Evolutionary conservation across 1,140 invertebrate species (phyloP).

Genomic region (Leptinotarsa defecta): DNA sequence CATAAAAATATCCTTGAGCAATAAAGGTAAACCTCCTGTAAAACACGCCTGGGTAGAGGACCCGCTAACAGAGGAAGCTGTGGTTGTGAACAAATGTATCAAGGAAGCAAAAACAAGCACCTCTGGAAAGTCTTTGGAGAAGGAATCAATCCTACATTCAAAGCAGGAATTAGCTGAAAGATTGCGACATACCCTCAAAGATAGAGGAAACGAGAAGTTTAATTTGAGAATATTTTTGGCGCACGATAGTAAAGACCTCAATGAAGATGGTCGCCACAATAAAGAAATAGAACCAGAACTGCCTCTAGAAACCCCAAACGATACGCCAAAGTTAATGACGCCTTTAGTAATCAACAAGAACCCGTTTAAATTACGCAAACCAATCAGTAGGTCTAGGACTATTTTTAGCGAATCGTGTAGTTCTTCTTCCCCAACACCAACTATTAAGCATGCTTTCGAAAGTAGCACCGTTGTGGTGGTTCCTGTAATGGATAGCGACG

Average conservation of each 20-base stretch:
- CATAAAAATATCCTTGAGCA: conserved; percentile 39
- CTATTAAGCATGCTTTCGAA: background rate
- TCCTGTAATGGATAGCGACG: conserved; percentile 43
- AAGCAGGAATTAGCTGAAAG: conserved; percentile 61
- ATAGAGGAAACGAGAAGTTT: conserved; percentile 56
- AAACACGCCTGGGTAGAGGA: conserved; percentile 50
- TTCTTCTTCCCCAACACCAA: background rate
- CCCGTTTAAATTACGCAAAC: conserved; percentile 49
- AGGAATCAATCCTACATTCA: conserved; percentile 60
- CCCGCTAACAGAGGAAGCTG: conserved; percentile 35
- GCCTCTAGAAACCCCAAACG: conserved; percentile 9
- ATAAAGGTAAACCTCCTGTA: conserved; percentile 36
- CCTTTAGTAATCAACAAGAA: conserved; percentile 39
- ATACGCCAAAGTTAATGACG: conserved; percentile 42
- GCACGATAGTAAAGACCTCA: conserved; percentile 53
- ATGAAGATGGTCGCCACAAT: conserved; percentile 24
- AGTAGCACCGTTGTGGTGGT: conserved; percentile 45
- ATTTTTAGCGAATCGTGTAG: conserved; percentile 28
- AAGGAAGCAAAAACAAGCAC: conserved; percentile 43
- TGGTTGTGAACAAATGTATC: conserved; percentile 49
- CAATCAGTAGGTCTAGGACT: conserved; percentile 20
- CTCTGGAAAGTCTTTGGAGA: conserved; percentile 47
- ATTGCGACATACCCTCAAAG: conserved; percentile 60
- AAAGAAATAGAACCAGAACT: background rate
- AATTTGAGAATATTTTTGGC: conserved; percentile 64